phyloP scores from a whole-genome alignment of 2,797 vertebrate genomes.

The Rhinoraja longicauda region DNA sequence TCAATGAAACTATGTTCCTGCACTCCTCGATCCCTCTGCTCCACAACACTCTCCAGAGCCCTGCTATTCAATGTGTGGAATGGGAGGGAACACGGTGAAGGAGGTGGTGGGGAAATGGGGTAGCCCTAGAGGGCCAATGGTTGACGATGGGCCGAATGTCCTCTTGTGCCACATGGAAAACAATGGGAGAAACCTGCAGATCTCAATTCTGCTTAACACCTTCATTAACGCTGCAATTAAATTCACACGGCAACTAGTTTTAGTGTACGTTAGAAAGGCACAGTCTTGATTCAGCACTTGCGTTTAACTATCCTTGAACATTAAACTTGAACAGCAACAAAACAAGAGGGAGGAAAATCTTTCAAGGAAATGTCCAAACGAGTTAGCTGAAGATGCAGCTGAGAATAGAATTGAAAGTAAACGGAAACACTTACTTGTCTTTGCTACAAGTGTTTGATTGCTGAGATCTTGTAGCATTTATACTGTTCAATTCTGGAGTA shows the following conservation, averaged over 20 bases:
- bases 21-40: no score
- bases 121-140: no score
- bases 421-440: conserved; percentile 38
- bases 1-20: no score
- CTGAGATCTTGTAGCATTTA: conserved; percentile 83
- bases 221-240: not conserved
- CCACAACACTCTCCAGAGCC: no score
- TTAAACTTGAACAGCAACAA: not conserved
- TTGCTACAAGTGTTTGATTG: conserved; percentile 73
- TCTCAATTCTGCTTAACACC: not conserved
- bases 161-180: no score
- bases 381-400: not conserved
- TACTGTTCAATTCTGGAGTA: conserved; percentile 75
- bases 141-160: no score
- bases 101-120: no score
- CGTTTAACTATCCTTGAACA: not conserved
- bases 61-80: no score
- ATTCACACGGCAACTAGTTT: not conserved
- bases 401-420: not conserved
- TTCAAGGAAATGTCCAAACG: no score
- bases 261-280: not conserved
- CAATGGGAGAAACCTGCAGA: no score
- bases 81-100: no score
- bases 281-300: not conserved
- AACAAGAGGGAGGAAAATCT: no score